Evolutionary conservation across 2,888 invertebrate species (phyloP).

Genomic region (Branchellion lobata): DNA sequence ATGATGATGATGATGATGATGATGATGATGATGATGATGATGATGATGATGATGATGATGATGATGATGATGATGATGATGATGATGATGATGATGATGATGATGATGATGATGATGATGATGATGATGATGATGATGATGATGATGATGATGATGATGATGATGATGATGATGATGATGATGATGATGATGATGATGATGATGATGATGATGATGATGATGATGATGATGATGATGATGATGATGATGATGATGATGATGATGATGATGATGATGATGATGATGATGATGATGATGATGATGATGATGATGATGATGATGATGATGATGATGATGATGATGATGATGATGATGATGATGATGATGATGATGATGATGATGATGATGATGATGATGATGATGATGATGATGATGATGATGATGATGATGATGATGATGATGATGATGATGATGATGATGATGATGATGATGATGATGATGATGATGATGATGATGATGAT

Average conservation of each 20-base stretch:
- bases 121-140: not conserved
- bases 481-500: not conserved
- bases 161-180: not conserved
- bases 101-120: conserved; percentile 3
- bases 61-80: conserved; percentile 26
- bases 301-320: not conserved
- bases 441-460: not conserved
- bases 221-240: not conserved
- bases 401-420: not conserved
- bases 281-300: not conserved
- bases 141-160: not conserved
- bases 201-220: not conserved
- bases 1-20: conserved; percentile 44
- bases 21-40: conserved; percentile 43
- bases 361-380: not conserved
- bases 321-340: not conserved
- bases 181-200: not conserved
- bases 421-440: not conserved
- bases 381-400: not conserved
- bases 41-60: conserved; percentile 29
- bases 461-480: not conserved
- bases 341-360: not conserved
- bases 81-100: conserved; percentile 3
- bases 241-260: not conserved
- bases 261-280: not conserved